Base-by-base conservation (phyloP, 2,888 invertebrate species). In the Melinaea menophilus region DNA sequence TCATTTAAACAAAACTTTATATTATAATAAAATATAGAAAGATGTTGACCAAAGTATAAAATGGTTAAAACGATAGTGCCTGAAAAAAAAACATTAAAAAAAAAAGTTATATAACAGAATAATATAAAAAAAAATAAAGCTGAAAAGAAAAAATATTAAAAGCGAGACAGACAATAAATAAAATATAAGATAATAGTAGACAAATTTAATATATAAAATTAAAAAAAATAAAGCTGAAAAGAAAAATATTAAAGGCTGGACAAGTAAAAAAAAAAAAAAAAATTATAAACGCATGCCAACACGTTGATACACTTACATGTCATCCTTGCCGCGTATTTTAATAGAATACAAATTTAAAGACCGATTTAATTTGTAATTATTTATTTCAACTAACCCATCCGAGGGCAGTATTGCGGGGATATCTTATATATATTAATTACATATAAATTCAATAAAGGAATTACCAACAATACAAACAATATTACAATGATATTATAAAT, bases 371-470 rank as follows among this genome's bases (percentile, higher is more conserved):
- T 67, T 51, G 63, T 82, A 84, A 22, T 79, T 76, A 80, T 84
- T 85, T 82, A 85, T 88, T 88, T 86, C 86, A 87, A 86, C 85
- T 88, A 88, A 73, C 81, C 87, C 84, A 74, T 74, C 74, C 70
- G 78, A 78, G 81, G 75, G 76, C 79, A 72, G 85, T 85, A 81
- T 83, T 82, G 85, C 86, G 75, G 82, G 83, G 80, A 77, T 78
- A 82, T 77, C 77, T 74, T 81, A 87, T 85, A 85, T 84, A 79
- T 80, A 86, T 82, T 22, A 84, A 83, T 77, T 80, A 85, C 82
- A 85, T 87, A 85, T 83, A 86, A 86, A 86, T 88, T 82, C 84
- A 85, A 85, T 86, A 72, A 88, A 84, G 82, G 82, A 85, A 84
- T 80, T 83, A 85, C 87, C 84, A 84, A 79, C 81, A 76, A 65